Evolutionary conservation across 64 coral and sea anemone genomes (phyloP), one percentile per base, ranked within the genome.

Genomic region (Pachyseris speciosa): DNA sequence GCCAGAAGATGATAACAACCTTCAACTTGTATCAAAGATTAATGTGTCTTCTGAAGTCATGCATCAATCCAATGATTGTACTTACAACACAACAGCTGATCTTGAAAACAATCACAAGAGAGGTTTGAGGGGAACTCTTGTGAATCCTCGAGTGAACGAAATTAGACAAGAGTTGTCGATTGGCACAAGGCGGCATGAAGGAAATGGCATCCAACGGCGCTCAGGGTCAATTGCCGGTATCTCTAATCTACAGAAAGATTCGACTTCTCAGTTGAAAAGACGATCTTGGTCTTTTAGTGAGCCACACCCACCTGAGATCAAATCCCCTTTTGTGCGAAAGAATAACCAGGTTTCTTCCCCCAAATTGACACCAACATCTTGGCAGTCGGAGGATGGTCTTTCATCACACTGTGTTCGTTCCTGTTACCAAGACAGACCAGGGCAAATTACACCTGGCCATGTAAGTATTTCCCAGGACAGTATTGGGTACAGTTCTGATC

Each of bases 221-320:
- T 53, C 77, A 61, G 77, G 77, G 28, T 81, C 77, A 24, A 39
- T 81, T 81, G 52, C 53, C 63, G 77, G 77, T 24, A 61, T 81
- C 15, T 26, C 77, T 38, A 34, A 39, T 9, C n/a, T 37, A 11
- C 20, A 81, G 26, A 60, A 42, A 40, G 77, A 61, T 41, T 37
- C 26, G 4, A 61, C 32, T 25, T 37, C 19, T 17, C 17, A 81
- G 31, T n/a, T 81, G 53, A 81, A 81, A 63, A 81, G 53, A 61
- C 60, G 77, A 41, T 81, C 77, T n/a, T 81, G 77, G 77, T 81
- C 77, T 37, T 64, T 81, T 20, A 81, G 77, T 81, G 77, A 81
- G 34, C 7, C 53, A 61, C 51, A 17, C 8, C 48, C 52, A 10
- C 20, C 10, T 29, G 77, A 60, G 0, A 27, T 60, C 9, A 61